Percentiles rank a stretch among this genome's conserved stretches.
phyloP scores from a whole-genome alignment of 2,113 vertebrate species.

The Numida meleagris region DNA sequence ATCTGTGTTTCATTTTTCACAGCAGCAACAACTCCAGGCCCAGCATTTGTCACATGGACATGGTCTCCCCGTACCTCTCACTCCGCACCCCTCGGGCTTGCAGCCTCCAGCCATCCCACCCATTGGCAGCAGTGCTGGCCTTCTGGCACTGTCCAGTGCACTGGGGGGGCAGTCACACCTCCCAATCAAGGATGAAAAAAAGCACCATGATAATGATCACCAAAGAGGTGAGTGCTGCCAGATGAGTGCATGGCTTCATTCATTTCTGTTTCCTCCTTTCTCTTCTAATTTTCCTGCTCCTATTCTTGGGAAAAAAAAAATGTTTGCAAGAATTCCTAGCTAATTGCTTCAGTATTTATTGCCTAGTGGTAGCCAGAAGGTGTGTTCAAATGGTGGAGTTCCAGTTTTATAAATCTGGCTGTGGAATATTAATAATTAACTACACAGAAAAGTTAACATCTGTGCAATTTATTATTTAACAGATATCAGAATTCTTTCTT shows the following conservation, averaged over 20 bases:
- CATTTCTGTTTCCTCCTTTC: rapidly evolving
- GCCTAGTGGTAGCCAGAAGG: constrained; percentile 6
- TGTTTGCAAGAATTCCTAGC: neutral
- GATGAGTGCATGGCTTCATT: neutral
- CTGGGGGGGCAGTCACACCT: constrained; percentile 86
- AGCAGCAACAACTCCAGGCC: constrained; percentile 91
- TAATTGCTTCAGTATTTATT: neutral
- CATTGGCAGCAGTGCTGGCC: constrained; percentile 84
- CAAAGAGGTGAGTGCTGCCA: constrained; percentile 81
- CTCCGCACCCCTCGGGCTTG: constrained; percentile 84
- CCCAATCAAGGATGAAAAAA: constrained; percentile 87
- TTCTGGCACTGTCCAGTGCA: constrained; percentile 85
- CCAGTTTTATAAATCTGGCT: constrained; percentile 49
- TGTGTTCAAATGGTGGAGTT: constrained; percentile 35
- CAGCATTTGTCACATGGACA: constrained; percentile 89
- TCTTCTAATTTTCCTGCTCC: rapidly evolving
- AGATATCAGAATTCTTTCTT: constrained; percentile 47
- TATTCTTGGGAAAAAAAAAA: neutral
- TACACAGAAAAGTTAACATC: constrained; percentile 58
- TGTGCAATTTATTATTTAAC: constrained; percentile 69
- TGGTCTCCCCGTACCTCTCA: constrained; percentile 85
- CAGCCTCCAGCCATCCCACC: constrained; percentile 86
- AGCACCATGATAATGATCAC: constrained; percentile 87
- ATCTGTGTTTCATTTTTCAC: constrained; percentile 83
- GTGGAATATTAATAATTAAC: constrained; percentile 70